Evolutionary conservation across 2,888 invertebrate genomes (phyloP).

Genomic region (Patella ulyssiponensis): DNA sequence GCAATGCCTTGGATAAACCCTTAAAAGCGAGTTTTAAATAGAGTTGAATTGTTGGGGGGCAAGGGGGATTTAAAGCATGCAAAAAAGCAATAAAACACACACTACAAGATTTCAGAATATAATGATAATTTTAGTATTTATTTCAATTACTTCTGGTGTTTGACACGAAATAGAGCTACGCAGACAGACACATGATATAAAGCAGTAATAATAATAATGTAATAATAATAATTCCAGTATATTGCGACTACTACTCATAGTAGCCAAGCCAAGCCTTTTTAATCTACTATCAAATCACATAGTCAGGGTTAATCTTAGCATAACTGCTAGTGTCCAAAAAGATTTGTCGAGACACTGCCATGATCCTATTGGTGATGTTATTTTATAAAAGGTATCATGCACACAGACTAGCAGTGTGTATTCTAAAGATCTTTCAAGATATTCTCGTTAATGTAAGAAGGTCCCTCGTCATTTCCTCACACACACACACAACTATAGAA

Average conservation of each 20-base stretch:
- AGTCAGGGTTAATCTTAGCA: too few relatives aligned
- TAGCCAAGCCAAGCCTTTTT: conserved; percentile 11
- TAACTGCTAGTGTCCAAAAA: too few relatives aligned
- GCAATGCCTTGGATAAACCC: neutral
- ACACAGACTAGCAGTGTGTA: too few relatives aligned
- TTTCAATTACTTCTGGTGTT: conserved; percentile 30
- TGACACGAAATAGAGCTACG: conserved; percentile 38
- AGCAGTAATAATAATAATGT: conserved; percentile 9
- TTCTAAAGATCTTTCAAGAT: too few relatives aligned
- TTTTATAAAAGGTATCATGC: too few relatives aligned
- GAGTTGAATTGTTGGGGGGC: neutral
- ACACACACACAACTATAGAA: too few relatives aligned
- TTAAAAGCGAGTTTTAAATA: too few relatives aligned
- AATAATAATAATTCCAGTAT: neutral
- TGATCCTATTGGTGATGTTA: too few relatives aligned
- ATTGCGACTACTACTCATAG: conserved; percentile 5
- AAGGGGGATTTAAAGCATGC: conserved; percentile 13
- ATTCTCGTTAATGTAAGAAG: too few relatives aligned
- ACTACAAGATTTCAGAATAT: conserved; percentile 33
- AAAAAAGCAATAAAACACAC: conserved; percentile 27
- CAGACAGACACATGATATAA: conserved; percentile 33
- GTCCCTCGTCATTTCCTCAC: too few relatives aligned
- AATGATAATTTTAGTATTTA: conserved; percentile 38
- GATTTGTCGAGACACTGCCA: too few relatives aligned
- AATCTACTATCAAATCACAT: neutral